phyloP scores from a whole-genome alignment of 2,888 invertebrate species.

The Rhingia campestris region DNA sequence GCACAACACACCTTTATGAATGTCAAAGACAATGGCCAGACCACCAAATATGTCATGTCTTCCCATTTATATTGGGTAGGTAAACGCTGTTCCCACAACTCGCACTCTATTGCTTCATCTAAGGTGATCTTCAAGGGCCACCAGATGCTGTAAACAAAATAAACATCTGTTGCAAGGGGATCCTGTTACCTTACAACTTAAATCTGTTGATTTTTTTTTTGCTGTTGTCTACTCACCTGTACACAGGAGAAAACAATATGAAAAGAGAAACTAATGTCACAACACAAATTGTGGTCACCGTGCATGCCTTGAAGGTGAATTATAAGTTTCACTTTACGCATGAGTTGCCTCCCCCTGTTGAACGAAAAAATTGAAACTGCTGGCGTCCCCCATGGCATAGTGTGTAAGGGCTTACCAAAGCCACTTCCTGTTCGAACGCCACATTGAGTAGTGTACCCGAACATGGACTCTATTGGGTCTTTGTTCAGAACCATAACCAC shows the following conservation, averaged over 20 bases:
- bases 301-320: conserved; percentile 38
- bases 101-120: not conserved
- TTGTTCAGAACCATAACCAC: conserved; percentile 33
- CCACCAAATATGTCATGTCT: not conserved
- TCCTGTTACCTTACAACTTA: conserved; percentile 29
- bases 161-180: conserved; percentile 43
- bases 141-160: conserved; percentile 32
- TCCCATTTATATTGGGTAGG: conserved; percentile 6
- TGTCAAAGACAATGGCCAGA: not conserved
- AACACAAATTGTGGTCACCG: conserved; percentile 54
- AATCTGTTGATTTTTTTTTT: conserved; percentile 2
- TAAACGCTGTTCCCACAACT: not conserved
- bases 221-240: conserved; percentile 52
- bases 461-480: conserved; percentile 49
- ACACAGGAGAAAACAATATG: conserved; percentile 1
- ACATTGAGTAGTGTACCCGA: conserved; percentile 54
- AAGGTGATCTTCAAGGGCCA: not conserved
- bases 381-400: not conserved
- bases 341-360: conserved; percentile 56
- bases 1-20: conserved; percentile 12
- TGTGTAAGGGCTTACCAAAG: conserved; percentile 53
- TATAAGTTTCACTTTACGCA: conserved; percentile 68
- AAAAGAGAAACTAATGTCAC: conserved; percentile 65
- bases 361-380: not conserved
- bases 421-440: conserved; percentile 63